Base-by-base conservation (phyloP, 2,888 invertebrate species). In the Andrena haemorrhoa region DNA sequence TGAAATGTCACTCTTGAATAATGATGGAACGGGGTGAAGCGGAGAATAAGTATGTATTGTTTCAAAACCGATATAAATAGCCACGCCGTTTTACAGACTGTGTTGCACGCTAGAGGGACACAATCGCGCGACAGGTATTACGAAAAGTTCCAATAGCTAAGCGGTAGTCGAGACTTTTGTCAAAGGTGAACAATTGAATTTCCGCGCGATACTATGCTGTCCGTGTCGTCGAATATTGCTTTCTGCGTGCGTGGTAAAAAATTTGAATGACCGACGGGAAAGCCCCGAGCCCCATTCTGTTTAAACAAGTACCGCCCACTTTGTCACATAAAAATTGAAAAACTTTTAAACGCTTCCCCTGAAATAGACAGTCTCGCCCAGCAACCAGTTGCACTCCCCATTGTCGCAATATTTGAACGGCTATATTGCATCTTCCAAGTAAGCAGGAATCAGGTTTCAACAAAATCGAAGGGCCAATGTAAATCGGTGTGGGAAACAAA, bases 171-270 rank as follows among this genome's bases (percentile, higher is more conserved):
- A 49, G 71, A 69, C 63, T 78, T 75, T 70, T 66, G 84, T 84
- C 77, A 84, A 77, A 84, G 77, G 74, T 75, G 84, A 81, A 41
- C 77, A 81, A 84, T 84, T 77, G 65, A 84, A 81, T 84, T 84
- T 84, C 71, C 74, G 26, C 16, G 65, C 16, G 69, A 49, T 69
- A 63, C 47, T 41, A 29, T 61, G 72, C 75, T 60, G 66, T 51
- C 29, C 75, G 72, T 72, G 68, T 41, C 68, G 33, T n/a, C 53
- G 72, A 82, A 82, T 80, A 82, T 75, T 61, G 72, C 53, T 53
- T 35, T 26, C 29, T 51, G 31, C 33, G 16, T 49, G 56, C 49
- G 31, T 10, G 35, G 2, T 20, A 58, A 74, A 58, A 74, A 65
- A 56, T 61, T 35, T 64, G 20, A 56, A 56, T 56, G 56, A 26